These are phyloP conservation scores for Anoura caudifer DNA, from an alignment of 2,113 vertebrate species.

Conservation along the genomic window DNA sequence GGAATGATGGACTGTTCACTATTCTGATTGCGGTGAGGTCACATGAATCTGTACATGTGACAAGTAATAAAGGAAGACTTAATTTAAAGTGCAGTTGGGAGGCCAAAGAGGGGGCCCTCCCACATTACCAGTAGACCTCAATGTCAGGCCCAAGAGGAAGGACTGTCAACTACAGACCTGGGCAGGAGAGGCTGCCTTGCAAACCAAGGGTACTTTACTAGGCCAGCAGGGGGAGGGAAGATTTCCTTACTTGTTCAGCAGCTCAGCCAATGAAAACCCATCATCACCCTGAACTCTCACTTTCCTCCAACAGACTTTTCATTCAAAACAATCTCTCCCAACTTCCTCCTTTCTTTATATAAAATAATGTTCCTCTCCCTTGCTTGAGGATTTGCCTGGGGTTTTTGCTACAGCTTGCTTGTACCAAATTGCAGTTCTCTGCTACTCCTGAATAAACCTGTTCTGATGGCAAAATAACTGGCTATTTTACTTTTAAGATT, in stretches of 20 bases:
- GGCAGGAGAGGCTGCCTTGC: background rate
- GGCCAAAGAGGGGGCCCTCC: background rate
- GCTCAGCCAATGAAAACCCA: background rate
- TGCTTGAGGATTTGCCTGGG: background rate
- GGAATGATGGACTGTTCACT: background rate
- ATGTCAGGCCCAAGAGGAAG: background rate
- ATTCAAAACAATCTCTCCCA: background rate
- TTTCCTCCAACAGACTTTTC: background rate
- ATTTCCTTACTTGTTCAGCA: background rate
- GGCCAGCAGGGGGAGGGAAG: background rate
- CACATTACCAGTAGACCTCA: background rate
- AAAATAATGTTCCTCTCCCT: background rate
- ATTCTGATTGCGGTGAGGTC: background rate
- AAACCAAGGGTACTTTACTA: background rate
- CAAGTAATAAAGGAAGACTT: background rate
- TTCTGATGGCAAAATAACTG: background rate
- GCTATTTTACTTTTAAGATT: background rate
- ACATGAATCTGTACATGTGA: background rate
- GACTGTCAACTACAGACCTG: background rate
- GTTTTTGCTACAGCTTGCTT: background rate
- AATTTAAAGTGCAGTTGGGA: background rate
- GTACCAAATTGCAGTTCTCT: background rate
- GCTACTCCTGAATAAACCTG: background rate
- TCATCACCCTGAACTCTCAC: background rate
- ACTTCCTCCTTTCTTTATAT: background rate